Conservation (phyloP, 1,140 invertebrate species). For the Meloidogyne floridensis region DNA sequence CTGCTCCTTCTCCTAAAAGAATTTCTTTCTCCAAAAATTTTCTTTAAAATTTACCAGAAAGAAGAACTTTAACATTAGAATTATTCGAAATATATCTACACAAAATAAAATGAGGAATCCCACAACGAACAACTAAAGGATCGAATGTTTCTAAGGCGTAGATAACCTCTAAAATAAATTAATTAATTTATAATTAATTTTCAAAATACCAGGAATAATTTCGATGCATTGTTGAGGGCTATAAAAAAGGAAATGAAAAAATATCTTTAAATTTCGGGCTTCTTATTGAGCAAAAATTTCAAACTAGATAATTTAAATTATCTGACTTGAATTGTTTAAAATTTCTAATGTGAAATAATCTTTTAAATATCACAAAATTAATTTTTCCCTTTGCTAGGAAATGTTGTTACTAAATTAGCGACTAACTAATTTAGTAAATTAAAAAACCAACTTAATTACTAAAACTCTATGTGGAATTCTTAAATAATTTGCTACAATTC, state of each 20-base stretch:
- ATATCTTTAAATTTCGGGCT: neutral
- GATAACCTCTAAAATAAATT: slow-evolving; percentile 52
- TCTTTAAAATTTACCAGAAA: slow-evolving; percentile 38
- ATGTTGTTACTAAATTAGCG: no score
- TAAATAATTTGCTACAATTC: slow-evolving; percentile 56
- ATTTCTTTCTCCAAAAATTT: no score
- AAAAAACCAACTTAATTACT: slow-evolving; percentile 43
- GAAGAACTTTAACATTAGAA: slow-evolving; percentile 63
- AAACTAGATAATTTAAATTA: no score
- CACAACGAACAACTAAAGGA: slow-evolving; percentile 63
- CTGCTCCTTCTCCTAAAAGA: slow-evolving; percentile 56
- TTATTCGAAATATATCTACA: slow-evolving; percentile 60
- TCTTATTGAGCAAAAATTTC: no score
- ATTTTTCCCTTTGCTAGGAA: no score
- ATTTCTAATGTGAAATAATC: no score
- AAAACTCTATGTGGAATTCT: slow-evolving; percentile 60
- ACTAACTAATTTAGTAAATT: no score
- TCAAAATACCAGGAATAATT: slow-evolving; percentile 4
- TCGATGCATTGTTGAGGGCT: slow-evolving; percentile 61
- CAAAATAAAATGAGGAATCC: slow-evolving; percentile 61
- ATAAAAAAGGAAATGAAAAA: neutral
- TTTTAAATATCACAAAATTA: no score
- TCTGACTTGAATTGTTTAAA: no score
- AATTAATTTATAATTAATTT: no score
- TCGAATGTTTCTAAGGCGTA: slow-evolving; percentile 65